Percentiles rank a stretch among this genome's conserved stretches.
Conservation (phyloP, 2,888 invertebrate species). For the Polylopha cassiicola region DNA sequence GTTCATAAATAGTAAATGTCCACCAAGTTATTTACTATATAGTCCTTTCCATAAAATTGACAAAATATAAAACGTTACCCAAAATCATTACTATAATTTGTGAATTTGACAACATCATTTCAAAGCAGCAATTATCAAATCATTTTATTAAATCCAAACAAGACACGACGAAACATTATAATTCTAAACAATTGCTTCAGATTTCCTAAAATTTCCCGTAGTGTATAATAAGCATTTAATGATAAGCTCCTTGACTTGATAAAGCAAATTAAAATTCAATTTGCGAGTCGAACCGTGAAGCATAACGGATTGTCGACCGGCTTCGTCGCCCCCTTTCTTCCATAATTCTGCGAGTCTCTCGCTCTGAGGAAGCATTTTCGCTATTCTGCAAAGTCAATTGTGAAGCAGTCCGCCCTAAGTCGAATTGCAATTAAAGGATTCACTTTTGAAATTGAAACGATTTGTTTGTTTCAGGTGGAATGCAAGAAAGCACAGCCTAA, state of each 20-base stretch:
- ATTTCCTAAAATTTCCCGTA: conserved; percentile 55
- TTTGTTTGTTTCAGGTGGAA: conserved; percentile 88
- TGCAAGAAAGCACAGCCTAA: conserved; percentile 99
- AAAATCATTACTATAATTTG: not conserved
- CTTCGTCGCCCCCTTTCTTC: conserved; percentile 66
- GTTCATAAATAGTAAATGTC: no score
- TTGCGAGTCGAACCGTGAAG: conserved; percentile 69
- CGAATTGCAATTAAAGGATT: conserved; percentile 28
- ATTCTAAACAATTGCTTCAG: conserved; percentile 48
- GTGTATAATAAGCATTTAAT: conserved; percentile 66
- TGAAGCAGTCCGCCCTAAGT: conserved; percentile 23
- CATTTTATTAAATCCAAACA: conserved; percentile 27
- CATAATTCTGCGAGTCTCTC: conserved; percentile 63
- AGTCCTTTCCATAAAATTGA: no score
- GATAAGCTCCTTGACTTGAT: conserved; percentile 70
- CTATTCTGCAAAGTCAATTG: conserved; percentile 43
- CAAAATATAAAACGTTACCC: not conserved
- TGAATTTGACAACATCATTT: not conserved
- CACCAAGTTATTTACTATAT: no score
- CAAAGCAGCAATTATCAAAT: conserved; percentile 9
- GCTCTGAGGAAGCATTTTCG: conserved; percentile 50
- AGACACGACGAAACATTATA: conserved; percentile 36
- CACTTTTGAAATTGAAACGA: conserved; percentile 28
- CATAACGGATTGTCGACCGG: conserved; percentile 69
- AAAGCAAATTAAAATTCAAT: conserved; percentile 75